A percentile compares a stretch with the other conserved stretches of the same genome.
These are phyloP conservation scores for Tympanoctomys barrerae DNA, from an alignment of 2,797 vertebrate species.

Conservation along the genomic window DNA sequence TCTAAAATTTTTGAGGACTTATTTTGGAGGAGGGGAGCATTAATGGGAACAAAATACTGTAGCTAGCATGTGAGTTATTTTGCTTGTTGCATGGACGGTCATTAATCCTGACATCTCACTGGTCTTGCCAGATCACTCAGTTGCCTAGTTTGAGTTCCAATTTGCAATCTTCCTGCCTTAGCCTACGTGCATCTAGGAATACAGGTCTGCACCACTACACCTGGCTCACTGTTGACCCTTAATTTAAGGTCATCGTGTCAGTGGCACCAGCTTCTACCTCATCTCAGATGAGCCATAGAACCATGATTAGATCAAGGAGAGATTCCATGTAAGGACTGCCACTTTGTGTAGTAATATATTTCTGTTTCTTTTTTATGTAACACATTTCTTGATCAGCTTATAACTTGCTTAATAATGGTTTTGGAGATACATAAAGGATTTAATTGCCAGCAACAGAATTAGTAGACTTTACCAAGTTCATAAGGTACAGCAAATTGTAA, in stretches of 20 bases:
- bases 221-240: not conserved
- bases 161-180: not conserved
- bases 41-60: not conserved
- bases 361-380: not conserved
- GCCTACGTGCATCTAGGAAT: not conserved
- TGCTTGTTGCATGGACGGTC: not conserved
- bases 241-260: not conserved
- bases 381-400: not conserved
- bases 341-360: not conserved
- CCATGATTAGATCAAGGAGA: not conserved
- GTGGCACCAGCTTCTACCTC: not conserved
- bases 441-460: not conserved
- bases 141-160: not conserved
- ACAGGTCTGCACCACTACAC: not conserved
- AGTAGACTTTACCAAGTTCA: not conserved
- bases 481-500: not conserved
- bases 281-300: not conserved
- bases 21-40: too few relatives aligned
- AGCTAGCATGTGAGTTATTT: not conserved
- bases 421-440: not conserved
- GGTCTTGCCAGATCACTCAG: not conserved
- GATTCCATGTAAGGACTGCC: not conserved
- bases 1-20: not conserved
- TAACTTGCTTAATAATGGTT: conserved; percentile 7
- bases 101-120: not conserved